A percentile compares a stretch with the other conserved stretches of the same genome.
Conservation (phyloP, 2,797 vertebrate species). For the Platyrinchus mystaceus region DNA sequence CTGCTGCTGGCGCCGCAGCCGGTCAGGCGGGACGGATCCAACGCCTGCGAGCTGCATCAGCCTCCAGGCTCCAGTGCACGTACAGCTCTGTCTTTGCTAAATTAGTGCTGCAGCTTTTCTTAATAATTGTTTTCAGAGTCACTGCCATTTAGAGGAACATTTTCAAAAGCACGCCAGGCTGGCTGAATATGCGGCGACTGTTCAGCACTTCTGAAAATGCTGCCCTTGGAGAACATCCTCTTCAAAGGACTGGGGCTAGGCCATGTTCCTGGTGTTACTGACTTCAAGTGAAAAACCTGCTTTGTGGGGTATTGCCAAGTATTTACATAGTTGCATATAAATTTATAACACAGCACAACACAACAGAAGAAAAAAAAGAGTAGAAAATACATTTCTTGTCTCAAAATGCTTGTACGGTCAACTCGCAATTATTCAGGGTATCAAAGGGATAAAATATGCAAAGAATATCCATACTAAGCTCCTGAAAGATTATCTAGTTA, state of each 20-base stretch:
- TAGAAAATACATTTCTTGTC: background rate
- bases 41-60: background rate
- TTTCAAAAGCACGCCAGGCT: background rate
- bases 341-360: background rate
- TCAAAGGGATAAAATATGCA: background rate
- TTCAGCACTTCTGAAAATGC: background rate
- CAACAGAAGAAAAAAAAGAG: background rate
- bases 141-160: background rate
- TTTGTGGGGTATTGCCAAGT: background rate
- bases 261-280: background rate
- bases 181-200: accelerated
- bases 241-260: background rate
- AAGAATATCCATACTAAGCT: background rate
- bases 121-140: background rate
- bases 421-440: background rate
- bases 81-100: background rate
- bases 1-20: background rate
- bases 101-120: background rate
- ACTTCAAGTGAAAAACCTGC: background rate
- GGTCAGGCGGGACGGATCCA: background rate
- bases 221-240: background rate
- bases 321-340: background rate
- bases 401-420: background rate
- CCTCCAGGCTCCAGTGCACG: background rate
- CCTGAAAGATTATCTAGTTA: constrained; percentile 9